Conservation (phyloP, 2,797 vertebrate species). For the Dromococcyx pavoninus region DNA sequence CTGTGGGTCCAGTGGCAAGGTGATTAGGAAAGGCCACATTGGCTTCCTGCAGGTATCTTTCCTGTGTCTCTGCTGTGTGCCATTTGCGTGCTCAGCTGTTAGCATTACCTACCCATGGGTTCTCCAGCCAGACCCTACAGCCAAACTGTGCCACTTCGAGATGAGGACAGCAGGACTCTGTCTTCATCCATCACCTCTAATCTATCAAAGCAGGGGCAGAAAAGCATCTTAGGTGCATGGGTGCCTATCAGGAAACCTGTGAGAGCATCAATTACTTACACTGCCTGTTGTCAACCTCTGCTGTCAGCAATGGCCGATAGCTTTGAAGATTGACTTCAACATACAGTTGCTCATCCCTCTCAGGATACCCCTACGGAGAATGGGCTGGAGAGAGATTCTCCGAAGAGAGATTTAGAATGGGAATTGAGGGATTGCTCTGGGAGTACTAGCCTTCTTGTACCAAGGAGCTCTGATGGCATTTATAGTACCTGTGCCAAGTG, state of each 20-base stretch:
- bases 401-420: neutral
- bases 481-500: fast-evolving
- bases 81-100: neutral
- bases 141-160: slow-evolving; percentile 72
- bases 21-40: neutral
- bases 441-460: neutral
- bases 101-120: slow-evolving; percentile 64
- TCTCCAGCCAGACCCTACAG: slow-evolving; percentile 76
- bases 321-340: neutral
- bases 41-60: neutral
- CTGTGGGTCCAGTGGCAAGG: neutral
- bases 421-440: fast-evolving
- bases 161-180: slow-evolving; percentile 78
- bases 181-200: slow-evolving; percentile 79
- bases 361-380: neutral
- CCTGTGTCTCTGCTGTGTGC: neutral
- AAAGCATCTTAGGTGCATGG: fast-evolving
- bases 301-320: too few relatives aligned
- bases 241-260: neutral
- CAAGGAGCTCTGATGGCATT: fast-evolving
- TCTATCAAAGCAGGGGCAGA: slow-evolving; percentile 50
- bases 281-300: neutral
- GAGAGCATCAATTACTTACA: neutral
- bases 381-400: neutral
- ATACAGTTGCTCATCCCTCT: fast-evolving